Evolutionary conservation across 2,113 vertebrate species (phyloP).

Genomic region (Cyprinodon tularosa): DNA sequence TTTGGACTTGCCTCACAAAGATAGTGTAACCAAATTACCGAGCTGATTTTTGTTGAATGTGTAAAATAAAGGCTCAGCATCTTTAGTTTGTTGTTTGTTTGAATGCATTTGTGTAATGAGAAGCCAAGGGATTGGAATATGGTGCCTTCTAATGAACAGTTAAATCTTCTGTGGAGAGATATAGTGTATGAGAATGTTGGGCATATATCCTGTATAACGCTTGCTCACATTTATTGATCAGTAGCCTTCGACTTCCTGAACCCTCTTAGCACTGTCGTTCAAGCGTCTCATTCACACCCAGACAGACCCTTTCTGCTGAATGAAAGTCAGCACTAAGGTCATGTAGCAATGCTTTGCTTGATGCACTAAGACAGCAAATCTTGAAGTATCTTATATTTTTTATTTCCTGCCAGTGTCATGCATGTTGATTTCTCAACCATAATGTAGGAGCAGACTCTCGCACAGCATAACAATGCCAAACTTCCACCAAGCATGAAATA

Average conservation of each 20-base stretch:
- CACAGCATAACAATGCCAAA: not conserved
- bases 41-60: constrained; percentile 24
- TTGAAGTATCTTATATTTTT: constrained; percentile 50
- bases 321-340: constrained; percentile 59
- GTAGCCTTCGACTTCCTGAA: constrained; percentile 55
- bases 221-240: constrained; percentile 57
- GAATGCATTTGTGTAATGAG: constrained; percentile 11
- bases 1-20: constrained; percentile 22
- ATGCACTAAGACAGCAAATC: constrained; percentile 39
- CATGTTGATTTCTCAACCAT: constrained; percentile 25
- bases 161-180: constrained; percentile 7
- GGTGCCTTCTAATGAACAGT: constrained; percentile 24
- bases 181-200: constrained; percentile 11
- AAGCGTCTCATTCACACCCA: constrained; percentile 57
- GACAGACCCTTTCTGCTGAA: constrained; percentile 39
- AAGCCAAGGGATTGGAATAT: not conserved
- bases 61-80: constrained; percentile 5
- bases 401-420: constrained; percentile 46
- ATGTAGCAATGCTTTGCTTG: constrained; percentile 36
- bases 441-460: constrained; percentile 19
- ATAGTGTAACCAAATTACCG: constrained; percentile 26
- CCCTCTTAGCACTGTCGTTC: constrained; percentile 68
- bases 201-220: constrained; percentile 38
- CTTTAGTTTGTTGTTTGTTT: constrained; percentile 3
- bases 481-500: constrained; percentile 7